These are phyloP conservation scores for Myiozetetes cayanensis DNA, from an alignment of 2,113 vertebrate species.

Conservation along the genomic window DNA sequence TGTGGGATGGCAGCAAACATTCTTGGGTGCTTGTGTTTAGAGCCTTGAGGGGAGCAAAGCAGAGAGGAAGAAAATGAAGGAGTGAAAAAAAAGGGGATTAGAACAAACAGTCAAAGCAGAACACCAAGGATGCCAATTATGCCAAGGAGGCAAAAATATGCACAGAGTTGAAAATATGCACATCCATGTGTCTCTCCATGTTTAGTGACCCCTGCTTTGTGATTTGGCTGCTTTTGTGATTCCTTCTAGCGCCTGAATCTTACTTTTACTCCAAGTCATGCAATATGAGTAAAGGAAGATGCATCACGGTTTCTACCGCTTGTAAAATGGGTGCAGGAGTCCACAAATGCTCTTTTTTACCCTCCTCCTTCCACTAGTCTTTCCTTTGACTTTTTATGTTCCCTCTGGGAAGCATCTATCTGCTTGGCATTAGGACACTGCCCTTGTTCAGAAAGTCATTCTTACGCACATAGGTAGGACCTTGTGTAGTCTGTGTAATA, in stretches of 20 bases:
- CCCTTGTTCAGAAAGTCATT: neutral
- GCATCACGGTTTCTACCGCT: neutral
- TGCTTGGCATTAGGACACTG: neutral
- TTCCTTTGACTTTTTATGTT: neutral
- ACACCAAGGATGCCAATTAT: too few relatives aligned
- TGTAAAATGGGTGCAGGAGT: neutral
- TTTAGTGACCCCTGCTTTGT: neutral
- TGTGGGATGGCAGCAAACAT: neutral
- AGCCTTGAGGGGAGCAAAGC: neutral
- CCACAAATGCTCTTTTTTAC: neutral
- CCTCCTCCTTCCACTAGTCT: neutral
- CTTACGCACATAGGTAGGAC: accelerated
- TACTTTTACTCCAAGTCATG: neutral
- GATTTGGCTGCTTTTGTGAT: neutral
- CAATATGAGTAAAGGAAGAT: neutral
- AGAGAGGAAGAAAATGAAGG: neutral
- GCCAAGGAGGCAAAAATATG: neutral
- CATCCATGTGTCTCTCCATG: neutral
- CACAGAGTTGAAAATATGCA: neutral
- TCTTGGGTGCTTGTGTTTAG: neutral
- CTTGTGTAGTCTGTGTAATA: neutral
- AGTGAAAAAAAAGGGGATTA: neutral
- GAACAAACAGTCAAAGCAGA: neutral
- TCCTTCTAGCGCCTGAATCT: neutral
- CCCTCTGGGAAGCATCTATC: neutral